Evolutionary conservation across 2,113 vertebrate genomes (phyloP).

Genomic region (Dromiciops gliroides): DNA sequence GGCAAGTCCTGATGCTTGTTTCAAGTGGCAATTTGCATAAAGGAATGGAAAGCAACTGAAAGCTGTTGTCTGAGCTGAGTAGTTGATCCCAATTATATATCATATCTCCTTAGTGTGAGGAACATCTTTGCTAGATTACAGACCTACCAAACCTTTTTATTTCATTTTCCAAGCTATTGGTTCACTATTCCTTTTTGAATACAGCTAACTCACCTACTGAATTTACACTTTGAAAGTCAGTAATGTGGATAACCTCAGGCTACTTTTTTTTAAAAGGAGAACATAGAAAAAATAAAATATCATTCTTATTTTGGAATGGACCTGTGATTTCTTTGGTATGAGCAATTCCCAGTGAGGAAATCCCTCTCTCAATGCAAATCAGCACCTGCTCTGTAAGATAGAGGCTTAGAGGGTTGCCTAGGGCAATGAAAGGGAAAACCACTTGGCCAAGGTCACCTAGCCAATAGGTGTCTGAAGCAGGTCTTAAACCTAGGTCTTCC

Average conservation of each 20-base stretch:
- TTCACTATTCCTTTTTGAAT: background rate
- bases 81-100: background rate
- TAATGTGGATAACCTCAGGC: conserved; percentile 10
- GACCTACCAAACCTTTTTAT: no score
- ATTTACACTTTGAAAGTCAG: conserved; percentile 19
- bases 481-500: background rate
- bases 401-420: background rate
- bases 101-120: rapidly evolving
- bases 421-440: background rate
- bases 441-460: background rate
- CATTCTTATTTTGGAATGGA: background rate
- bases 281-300: background rate
- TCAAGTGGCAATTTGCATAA: background rate
- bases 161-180: background rate
- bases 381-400: background rate
- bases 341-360: background rate
- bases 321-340: background rate
- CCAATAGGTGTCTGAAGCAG: background rate
- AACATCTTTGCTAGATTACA: rapidly evolving
- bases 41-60: background rate
- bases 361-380: background rate
- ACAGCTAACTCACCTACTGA: background rate
- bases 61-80: background rate
- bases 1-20: background rate
- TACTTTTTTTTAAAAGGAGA: background rate